phyloP scores from a whole-genome alignment of 2,797 vertebrate species.

The Telmatherina bonti region DNA sequence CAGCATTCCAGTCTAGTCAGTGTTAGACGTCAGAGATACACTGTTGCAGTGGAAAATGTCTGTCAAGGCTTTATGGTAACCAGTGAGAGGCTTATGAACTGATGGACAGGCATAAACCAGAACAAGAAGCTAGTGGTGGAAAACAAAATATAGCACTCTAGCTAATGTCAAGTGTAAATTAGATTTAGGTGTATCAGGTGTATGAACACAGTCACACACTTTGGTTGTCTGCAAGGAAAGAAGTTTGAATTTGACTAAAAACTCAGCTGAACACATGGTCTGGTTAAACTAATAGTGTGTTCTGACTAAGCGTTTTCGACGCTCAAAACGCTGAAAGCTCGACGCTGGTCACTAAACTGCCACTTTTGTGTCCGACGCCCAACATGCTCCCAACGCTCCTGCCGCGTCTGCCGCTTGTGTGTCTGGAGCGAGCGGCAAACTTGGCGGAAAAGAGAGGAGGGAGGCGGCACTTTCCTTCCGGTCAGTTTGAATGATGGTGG shows the following conservation, averaged over 20 bases:
- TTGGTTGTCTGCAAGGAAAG: not conserved
- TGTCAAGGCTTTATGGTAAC: conserved; percentile 18
- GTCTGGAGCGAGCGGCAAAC: no score
- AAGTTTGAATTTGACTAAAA: not conserved
- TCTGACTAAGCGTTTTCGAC: no score
- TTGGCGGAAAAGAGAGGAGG: no score
- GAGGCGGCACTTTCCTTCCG: no score
- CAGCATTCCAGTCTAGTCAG: not conserved
- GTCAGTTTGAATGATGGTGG: no score
- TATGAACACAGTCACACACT: conserved; percentile 1
- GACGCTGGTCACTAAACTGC: no score
- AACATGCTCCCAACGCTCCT: no score
- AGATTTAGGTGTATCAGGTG: conserved; percentile 1
- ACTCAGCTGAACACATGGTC: not conserved
- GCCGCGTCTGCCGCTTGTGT: no score
- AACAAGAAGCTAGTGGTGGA: conserved; percentile 1
- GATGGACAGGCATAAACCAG: not conserved
- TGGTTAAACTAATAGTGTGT: not conserved
- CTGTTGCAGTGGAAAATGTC: conserved; percentile 1
- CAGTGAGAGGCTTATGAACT: not conserved
- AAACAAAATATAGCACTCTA: conserved; percentile 12
- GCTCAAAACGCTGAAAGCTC: no score
- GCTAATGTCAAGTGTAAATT: conserved; percentile 1
- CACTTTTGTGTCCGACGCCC: no score
- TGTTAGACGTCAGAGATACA: conserved; percentile 1